Evolutionary conservation across 2,113 vertebrate species (phyloP).

Genomic region (Upupa epops): DNA sequence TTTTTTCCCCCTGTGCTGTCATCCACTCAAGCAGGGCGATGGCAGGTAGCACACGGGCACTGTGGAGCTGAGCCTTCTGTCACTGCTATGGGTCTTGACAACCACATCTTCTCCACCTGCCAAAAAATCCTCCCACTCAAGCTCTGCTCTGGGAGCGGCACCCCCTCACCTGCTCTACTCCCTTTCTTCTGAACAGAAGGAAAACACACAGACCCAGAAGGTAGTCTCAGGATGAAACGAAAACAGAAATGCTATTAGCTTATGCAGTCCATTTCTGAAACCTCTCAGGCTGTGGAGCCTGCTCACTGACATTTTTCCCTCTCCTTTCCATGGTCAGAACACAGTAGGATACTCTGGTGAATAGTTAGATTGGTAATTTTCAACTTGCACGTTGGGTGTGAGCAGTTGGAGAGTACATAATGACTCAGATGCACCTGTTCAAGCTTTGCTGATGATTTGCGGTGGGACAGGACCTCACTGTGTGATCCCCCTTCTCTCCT

Average conservation of each 20-base stretch:
- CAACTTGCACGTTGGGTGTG: not conserved
- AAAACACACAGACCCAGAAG: not conserved
- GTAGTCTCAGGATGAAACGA: not conserved
- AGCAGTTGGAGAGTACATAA: not conserved
- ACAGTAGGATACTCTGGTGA: not conserved
- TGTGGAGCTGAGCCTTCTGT: not conserved
- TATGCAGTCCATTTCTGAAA: not conserved
- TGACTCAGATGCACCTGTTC: not conserved
- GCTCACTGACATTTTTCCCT: not conserved
- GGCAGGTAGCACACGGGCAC: accelerated
- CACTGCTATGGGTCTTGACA: not conserved
- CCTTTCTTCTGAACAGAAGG: not conserved
- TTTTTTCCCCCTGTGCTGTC: not conserved
- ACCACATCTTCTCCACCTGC: not conserved
- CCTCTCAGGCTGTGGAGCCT: not conserved
- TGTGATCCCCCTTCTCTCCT: not conserved
- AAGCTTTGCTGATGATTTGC: not conserved
- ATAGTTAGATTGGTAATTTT: not conserved
- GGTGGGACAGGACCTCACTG: not conserved
- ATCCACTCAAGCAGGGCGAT: not conserved
- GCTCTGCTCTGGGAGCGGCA: not conserved
- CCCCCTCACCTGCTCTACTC: not conserved
- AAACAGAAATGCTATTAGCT: not conserved
- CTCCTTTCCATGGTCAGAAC: not conserved
- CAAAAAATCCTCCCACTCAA: not conserved